Evolutionary conservation across 2,888 invertebrate species (phyloP).

Genomic region (Scrobipalpa atriplicella): DNA sequence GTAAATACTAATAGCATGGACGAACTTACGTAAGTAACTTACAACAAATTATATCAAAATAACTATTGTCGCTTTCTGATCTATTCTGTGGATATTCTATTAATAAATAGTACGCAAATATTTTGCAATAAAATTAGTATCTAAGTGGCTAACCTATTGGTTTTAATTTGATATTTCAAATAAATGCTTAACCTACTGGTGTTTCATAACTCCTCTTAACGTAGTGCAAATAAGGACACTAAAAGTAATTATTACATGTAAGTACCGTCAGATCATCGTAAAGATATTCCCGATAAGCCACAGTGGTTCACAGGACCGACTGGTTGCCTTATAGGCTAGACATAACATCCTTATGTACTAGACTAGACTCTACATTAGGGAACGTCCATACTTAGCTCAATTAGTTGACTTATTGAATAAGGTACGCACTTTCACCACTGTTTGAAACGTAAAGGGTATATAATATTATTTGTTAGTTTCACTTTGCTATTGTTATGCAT

Average conservation of each 20-base stretch:
- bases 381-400: conserved; percentile 14
- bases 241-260: neutral
- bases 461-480: neutral
- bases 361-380: neutral
- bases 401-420: conserved; percentile 5
- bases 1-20: neutral
- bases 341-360: neutral
- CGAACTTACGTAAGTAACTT: too few relatives aligned
- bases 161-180: too few relatives aligned
- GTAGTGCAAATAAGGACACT: neutral
- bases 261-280: conserved; percentile 8
- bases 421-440: conserved; percentile 10
- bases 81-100: too few relatives aligned
- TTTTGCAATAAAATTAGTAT: too few relatives aligned
- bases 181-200: neutral
- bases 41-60: too few relatives aligned
- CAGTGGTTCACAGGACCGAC: conserved; percentile 4
- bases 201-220: neutral
- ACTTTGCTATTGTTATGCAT: neutral
- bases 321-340: neutral
- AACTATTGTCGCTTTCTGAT: too few relatives aligned
- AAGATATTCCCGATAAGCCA: conserved; percentile 9
- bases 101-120: too few relatives aligned
- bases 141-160: too few relatives aligned
- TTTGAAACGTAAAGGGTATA: neutral